phyloP scores from a whole-genome alignment of 1,140 invertebrate genomes.

The Atta texana region DNA sequence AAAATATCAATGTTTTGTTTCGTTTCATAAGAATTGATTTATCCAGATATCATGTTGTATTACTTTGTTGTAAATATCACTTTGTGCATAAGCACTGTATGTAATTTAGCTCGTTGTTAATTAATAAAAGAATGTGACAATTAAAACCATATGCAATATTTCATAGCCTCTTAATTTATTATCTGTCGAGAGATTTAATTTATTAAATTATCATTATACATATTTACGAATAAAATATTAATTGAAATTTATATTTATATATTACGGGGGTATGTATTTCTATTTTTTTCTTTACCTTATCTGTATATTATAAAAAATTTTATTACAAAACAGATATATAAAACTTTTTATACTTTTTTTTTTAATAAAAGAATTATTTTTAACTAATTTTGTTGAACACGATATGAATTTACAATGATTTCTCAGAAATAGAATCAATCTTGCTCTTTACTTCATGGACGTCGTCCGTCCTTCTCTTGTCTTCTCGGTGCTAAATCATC shows the following conservation, averaged over 20 bases:
- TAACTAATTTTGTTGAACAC: slow-evolving; percentile 6
- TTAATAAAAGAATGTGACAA: slow-evolving; percentile 81
- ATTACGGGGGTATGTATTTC: not conserved
- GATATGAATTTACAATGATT: not conserved
- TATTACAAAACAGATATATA: not conserved
- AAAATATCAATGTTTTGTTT: slow-evolving; percentile 75
- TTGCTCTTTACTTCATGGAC: slow-evolving; percentile 65
- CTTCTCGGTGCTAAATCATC: slow-evolving; percentile 78
- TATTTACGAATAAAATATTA: not conserved
- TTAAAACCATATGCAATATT: slow-evolving; percentile 22
- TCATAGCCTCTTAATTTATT: not conserved
- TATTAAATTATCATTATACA: not conserved
- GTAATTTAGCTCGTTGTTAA: slow-evolving; percentile 83
- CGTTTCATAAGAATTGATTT: slow-evolving; percentile 78
- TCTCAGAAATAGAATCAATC: slow-evolving; percentile 24
- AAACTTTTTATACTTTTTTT: not conserved
- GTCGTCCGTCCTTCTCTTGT: slow-evolving; percentile 74
- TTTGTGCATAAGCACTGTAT: slow-evolving; percentile 84
- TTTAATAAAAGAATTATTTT: slow-evolving; percentile 21
- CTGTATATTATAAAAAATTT: not conserved
- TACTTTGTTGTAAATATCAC: slow-evolving; percentile 81
- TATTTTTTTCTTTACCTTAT: not conserved
- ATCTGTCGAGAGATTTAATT: not conserved
- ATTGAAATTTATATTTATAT: slow-evolving; percentile 4
- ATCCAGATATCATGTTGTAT: slow-evolving; percentile 79